Conservation (phyloP, 2,113 vertebrate species). For the Oreochromis spilurus region DNA sequence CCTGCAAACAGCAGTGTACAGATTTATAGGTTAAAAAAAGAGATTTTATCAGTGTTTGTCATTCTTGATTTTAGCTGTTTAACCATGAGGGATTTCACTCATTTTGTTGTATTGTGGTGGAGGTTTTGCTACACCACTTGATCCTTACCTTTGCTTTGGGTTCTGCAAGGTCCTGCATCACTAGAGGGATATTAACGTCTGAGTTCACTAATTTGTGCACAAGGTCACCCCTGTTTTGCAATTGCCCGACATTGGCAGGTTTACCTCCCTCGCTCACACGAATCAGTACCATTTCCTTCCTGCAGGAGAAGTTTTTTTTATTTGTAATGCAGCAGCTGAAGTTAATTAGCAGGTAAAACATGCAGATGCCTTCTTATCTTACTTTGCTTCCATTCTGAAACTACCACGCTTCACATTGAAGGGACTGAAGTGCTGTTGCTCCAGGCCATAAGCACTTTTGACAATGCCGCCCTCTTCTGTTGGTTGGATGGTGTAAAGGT, state of each 20-base stretch:
- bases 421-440: conserved; percentile 66
- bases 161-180: conserved; percentile 68
- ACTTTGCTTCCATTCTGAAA: conserved; percentile 68
- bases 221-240: conserved; percentile 67
- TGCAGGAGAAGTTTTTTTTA: conserved; percentile 27
- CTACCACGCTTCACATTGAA: conserved; percentile 74
- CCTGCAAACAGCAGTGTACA: conserved; percentile 53
- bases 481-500: conserved; percentile 66
- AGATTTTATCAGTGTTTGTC: not conserved
- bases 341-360: not conserved
- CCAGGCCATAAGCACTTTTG: conserved; percentile 57
- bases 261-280: conserved; percentile 53
- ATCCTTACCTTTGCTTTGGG: conserved; percentile 67
- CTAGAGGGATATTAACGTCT: conserved; percentile 58
- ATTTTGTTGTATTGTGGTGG: not conserved
- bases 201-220: conserved; percentile 58
- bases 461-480: conserved; percentile 62
- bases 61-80: not conserved
- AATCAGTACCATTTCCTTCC: conserved; percentile 72
- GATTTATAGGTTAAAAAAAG: not conserved
- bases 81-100: not conserved
- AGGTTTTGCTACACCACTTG: not conserved
- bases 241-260: not conserved
- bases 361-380: conserved; percentile 13
- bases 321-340: not conserved